A percentile compares a stretch with the other conserved stretches of the same genome.
phyloP scores from a whole-genome alignment of 2,888 invertebrate species.

The Dryobotodes eremita region DNA sequence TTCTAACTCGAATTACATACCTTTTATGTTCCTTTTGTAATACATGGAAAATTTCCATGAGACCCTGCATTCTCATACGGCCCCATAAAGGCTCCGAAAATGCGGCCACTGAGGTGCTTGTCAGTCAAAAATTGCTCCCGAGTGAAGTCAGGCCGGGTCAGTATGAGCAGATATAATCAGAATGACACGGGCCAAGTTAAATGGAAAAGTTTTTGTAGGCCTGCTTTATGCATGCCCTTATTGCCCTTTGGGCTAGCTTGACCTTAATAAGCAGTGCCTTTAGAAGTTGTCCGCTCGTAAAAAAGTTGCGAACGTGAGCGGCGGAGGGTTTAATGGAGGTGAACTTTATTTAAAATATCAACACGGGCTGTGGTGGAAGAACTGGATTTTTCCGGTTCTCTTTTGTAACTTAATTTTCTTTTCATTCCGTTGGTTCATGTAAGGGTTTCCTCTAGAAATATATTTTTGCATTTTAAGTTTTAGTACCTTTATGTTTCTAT shows the following conservation, averaged over 20 bases:
- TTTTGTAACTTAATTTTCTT: slow-evolving; percentile 33
- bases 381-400: slow-evolving; percentile 42
- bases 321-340: slow-evolving; percentile 66
- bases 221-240: slow-evolving; percentile 77
- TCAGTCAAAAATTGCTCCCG: slow-evolving; percentile 68
- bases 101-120: slow-evolving; percentile 40
- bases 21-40: slow-evolving; percentile 1
- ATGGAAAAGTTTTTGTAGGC: slow-evolving; percentile 85
- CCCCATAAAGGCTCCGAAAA: slow-evolving; percentile 39
- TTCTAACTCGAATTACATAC: background rate
- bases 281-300: slow-evolving; percentile 75
- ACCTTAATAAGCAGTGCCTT: slow-evolving; percentile 78
- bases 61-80: slow-evolving; percentile 33
- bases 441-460: background rate
- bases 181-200: slow-evolving; percentile 84
- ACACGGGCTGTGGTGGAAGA: slow-evolving; percentile 40
- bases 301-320: slow-evolving; percentile 74
- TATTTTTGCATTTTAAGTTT: slow-evolving; percentile 24
- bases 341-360: slow-evolving; percentile 67
- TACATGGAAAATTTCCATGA: slow-evolving; percentile 10
- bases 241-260: slow-evolving; percentile 76
- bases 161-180: slow-evolving; percentile 80
- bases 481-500: background rate
- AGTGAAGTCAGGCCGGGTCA: slow-evolving; percentile 60
- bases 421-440: slow-evolving; percentile 34